Evolutionary conservation across 2,113 vertebrate species (phyloP), one percentile per base, ranked within the genome.

Genomic region (Vombatus ursinus): DNA sequence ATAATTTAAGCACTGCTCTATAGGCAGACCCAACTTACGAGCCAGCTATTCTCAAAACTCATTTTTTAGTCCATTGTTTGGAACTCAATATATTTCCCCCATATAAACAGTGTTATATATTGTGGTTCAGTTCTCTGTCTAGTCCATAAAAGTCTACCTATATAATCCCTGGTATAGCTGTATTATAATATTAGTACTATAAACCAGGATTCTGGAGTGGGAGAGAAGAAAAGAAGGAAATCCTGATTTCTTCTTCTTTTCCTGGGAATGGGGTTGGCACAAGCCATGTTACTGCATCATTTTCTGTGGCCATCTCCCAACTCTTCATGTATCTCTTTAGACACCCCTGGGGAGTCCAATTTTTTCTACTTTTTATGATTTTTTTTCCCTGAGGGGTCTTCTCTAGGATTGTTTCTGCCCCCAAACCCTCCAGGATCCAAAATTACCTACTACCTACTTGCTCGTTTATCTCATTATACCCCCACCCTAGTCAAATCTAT

Each of bases 21-120:
- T 92, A 44, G 48, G 54, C 95, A 10, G n/a, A 92, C 89, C 89
- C 44, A 92, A 92, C 90, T 84, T 84, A 84, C 44, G n/a, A 84
- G n/a, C n/a, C 19, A 37, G n/a, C 19, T 44, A 84, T 84, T 84
- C n/a, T 44, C 68, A 84, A 84, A 84, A 84, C 37, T 84, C 57
- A 68, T 68, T 68, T 61, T 68, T 68, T n/a, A 84, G 19, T 84
- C 37, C 19, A 44, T 84, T 84, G 68, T 84, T 84, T 44, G n/a
- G 68, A 84, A 44, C 68, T 84, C 19, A 22, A 84, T 84, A 44
- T 84, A 23, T 84, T 84, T 84, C 19, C n/a, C n/a, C 37, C 19
- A 84, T 44, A 84, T 84, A 84, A 44, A 31, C 3, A 44, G n/a
- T 84, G 6, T 84, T 44, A 84, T 23, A 84, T 84, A 84, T 84